phyloP scores from a whole-genome alignment of 2,113 vertebrate species.

The Pleuronectes platessa region DNA sequence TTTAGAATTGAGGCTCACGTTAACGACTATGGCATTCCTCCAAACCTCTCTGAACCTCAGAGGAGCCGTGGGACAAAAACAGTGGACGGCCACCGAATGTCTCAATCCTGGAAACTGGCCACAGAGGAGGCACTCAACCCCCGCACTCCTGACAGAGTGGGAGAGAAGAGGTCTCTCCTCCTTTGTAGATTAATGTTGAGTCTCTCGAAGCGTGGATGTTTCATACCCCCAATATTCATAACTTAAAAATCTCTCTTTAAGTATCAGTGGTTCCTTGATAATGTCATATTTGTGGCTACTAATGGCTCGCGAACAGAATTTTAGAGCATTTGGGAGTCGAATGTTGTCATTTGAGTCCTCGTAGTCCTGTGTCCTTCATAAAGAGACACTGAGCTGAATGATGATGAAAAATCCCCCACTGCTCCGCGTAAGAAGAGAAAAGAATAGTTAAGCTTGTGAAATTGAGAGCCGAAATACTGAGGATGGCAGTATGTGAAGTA shows the following conservation, averaged over 20 bases:
- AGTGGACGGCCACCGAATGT: conserved; percentile 53
- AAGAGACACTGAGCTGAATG: conserved; percentile 21
- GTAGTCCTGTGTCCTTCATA: conserved; percentile 9
- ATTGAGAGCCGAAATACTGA: no score
- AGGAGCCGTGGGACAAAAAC: conserved; percentile 39
- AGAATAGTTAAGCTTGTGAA: no score
- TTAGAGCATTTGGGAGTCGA: conserved; percentile 26
- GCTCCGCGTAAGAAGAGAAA: no score
- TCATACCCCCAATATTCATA: conserved; percentile 6
- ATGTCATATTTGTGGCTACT: conserved; percentile 24
- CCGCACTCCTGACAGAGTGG: conserved; percentile 40
- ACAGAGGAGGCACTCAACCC: conserved; percentile 36
- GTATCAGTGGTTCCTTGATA: conserved; percentile 23
- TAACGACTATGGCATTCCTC: conserved; percentile 55
- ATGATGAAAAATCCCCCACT: not conserved
- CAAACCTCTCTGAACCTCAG: conserved; percentile 44
- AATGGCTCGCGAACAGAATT: conserved; percentile 24
- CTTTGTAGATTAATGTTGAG: conserved; percentile 50
- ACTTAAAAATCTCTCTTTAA: conserved; percentile 39
- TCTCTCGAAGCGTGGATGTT: conserved; percentile 22
- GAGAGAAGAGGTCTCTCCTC: not conserved
- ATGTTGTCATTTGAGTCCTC: conserved; percentile 12
- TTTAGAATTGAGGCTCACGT: conserved; percentile 43
- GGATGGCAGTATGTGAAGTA: not conserved
- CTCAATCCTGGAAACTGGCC: conserved; percentile 51